Conservation (phyloP, 2,888 invertebrate genomes). For the Laspeyria flexula region DNA sequence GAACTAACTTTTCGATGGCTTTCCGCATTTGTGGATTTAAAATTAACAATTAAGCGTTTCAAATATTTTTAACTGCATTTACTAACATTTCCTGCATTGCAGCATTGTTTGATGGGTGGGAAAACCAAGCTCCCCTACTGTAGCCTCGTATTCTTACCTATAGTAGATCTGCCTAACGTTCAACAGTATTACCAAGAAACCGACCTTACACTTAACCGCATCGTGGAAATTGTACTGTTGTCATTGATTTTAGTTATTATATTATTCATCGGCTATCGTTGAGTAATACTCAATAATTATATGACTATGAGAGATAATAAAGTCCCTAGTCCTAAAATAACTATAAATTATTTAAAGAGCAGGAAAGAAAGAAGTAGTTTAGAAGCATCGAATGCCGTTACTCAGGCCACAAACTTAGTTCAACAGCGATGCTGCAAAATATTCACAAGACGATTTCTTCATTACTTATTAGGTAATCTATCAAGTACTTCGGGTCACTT, state of each 20-base stretch:
- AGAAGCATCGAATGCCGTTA: too few species aligned
- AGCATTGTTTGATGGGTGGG: constrained; percentile 8
- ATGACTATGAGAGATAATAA: too few species aligned
- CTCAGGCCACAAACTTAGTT: too few species aligned
- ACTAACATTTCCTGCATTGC: constrained; percentile 9
- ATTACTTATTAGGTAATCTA: too few species aligned
- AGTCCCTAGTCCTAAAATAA: too few species aligned
- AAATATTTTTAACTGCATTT: too few species aligned
- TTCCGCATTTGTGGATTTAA: background rate
- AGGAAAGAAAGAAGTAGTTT: too few species aligned
- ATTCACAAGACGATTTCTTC: too few species aligned
- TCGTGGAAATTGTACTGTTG: background rate
- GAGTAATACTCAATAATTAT: background rate
- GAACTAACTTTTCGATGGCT: background rate
- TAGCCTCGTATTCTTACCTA: background rate
- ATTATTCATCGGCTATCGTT: background rate
- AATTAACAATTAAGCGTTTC: background rate
- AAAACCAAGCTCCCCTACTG: constrained; percentile 18
- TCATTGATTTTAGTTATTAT: background rate
- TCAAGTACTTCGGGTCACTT: too few species aligned
- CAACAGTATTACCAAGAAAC: constrained; percentile 20
- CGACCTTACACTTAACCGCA: background rate
- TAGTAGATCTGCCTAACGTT: background rate
- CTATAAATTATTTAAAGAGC: too few species aligned
- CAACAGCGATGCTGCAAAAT: too few species aligned